Conservation (phyloP, 2,888 invertebrate species). For the Oasisia sp. region DNA sequence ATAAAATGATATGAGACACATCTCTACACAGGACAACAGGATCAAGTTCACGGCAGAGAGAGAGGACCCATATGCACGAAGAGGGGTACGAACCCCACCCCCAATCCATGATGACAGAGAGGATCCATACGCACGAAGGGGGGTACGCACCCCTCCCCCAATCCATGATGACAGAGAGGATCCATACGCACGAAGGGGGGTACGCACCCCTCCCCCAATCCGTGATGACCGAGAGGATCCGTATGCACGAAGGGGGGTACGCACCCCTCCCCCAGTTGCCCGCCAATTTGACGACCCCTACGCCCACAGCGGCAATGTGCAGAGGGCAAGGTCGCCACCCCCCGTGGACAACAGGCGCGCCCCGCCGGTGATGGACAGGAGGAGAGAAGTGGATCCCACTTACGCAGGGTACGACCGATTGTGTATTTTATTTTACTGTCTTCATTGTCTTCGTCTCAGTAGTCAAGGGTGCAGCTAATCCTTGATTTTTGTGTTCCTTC, state of each 20-base stretch:
- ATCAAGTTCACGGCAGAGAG: background rate
- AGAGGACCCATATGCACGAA: no score
- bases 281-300: background rate
- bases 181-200: background rate
- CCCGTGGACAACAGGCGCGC: background rate
- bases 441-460: no score
- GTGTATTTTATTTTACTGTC: no score
- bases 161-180: background rate
- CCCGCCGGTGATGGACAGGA: background rate
- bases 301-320: background rate
- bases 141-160: background rate
- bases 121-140: background rate
- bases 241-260: conserved; percentile 3
- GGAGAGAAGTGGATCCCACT: background rate
- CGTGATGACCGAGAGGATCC: background rate
- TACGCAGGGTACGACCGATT: background rate
- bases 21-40: background rate
- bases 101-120: conserved; percentile 8
- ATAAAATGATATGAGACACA: background rate
- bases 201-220: background rate
- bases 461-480: no score
- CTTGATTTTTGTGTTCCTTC: no score
- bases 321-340: background rate
- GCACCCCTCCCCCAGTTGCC: background rate
- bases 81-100: background rate